phyloP scores from a whole-genome alignment of 1,140 invertebrate genomes.

The Oryzaephilus surinamensis region DNA sequence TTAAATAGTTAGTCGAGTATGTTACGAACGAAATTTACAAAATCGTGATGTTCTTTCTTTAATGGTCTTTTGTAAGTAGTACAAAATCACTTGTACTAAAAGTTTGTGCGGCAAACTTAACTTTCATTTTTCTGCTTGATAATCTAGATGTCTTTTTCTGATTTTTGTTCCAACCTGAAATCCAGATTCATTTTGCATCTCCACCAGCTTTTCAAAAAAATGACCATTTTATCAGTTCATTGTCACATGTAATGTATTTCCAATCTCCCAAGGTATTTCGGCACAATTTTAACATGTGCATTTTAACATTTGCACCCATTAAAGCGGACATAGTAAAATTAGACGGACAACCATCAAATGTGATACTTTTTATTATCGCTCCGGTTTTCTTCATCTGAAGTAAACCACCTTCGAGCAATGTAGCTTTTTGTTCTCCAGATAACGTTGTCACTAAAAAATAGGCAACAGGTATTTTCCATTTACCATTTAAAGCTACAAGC shows the following conservation, averaged over 20 bases:
- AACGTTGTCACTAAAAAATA: conserved; percentile 30
- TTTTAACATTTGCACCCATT: no score
- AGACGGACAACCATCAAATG: conserved; percentile 16
- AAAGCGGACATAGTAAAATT: no score
- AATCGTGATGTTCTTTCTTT: conserved; percentile 10
- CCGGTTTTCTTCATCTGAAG: no score
- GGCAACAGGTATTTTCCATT: no score
- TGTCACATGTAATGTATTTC: conserved; percentile 13
- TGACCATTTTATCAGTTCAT: conserved; percentile 16
- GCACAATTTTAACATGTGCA: conserved; percentile 35
- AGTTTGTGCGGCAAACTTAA: conserved; percentile 18
- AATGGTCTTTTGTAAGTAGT: conserved; percentile 5
- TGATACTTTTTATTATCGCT: no score
- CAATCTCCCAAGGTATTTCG: conserved; percentile 27
- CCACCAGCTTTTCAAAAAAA: conserved; percentile 14
- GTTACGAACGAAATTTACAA: conserved; percentile 5
- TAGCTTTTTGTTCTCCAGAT: no score
- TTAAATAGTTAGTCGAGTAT: conserved; percentile 3
- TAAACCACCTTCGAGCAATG: no score
- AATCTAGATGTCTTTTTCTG: conserved; percentile 17
- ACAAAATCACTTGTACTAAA: conserved; percentile 15
- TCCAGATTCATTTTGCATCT: conserved; percentile 14
- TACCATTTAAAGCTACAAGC: no score
- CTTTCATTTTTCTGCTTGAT: conserved; percentile 22
- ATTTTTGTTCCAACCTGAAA: conserved; percentile 21